Evolutionary conservation across 2,797 vertebrate species (phyloP).

Genomic region (Dallia pectoralis): DNA sequence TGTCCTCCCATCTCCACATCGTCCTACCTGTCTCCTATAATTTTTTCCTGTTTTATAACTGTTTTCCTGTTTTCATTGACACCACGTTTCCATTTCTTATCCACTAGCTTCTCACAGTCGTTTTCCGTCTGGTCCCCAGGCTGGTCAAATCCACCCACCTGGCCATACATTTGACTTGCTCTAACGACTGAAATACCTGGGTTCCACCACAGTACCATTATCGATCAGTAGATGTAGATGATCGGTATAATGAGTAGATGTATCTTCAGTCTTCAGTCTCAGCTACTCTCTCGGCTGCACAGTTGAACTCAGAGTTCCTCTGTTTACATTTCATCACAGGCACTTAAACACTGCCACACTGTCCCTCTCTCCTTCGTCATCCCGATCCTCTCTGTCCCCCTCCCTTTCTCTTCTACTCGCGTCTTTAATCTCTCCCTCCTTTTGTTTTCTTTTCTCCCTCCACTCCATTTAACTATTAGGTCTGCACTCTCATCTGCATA

Average conservation of each 20-base stretch:
- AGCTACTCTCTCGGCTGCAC: constrained; percentile 28
- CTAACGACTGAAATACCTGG: not conserved
- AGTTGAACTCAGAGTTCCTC: constrained; percentile 57
- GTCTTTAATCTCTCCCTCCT: constrained; percentile 6
- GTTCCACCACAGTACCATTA: not conserved
- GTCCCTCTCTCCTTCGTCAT: constrained; percentile 50
- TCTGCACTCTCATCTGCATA: constrained; percentile 73
- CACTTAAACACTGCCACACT: constrained; percentile 60
- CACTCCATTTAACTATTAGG: constrained; percentile 75
- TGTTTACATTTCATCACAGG: constrained; percentile 73
- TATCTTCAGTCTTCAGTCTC: not conserved
- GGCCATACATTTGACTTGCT: no score
- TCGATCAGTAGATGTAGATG: not conserved
- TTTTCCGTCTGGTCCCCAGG: not conserved
- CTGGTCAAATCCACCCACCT: no score
- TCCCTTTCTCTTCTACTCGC: constrained; percentile 41
- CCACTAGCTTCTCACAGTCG: constrained; percentile 33
- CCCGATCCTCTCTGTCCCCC: constrained; percentile 62
- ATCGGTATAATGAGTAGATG: no score
- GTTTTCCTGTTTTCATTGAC: no score
- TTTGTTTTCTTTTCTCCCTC: constrained; percentile 58
- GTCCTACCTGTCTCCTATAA: constrained; percentile 29
- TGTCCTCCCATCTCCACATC: constrained; percentile 12
- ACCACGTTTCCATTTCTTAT: not conserved
- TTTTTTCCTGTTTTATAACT: not conserved